Evolutionary conservation across 53 echinoderm and acorn worm species (phyloP).

Genomic region (Temnopleurus reevesii): DNA sequence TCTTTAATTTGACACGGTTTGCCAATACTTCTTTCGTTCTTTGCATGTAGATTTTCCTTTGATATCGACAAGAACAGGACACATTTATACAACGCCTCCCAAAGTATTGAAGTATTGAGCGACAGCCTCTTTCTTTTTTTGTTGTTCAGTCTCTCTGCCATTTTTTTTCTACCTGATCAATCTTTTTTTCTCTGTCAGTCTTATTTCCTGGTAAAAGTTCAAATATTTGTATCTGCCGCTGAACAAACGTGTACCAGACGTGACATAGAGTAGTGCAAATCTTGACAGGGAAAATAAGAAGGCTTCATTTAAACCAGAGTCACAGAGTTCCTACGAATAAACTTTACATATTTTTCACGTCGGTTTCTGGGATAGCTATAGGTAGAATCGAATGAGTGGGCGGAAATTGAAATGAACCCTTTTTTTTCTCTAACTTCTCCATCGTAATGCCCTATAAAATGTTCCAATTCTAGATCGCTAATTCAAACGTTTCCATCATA

Average conservation of each 20-base stretch:
- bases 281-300: constrained; percentile 33
- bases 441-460: background rate
- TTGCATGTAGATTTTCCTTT: constrained; percentile 57
- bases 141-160: background rate
- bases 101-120: constrained; percentile 23
- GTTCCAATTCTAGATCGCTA: background rate
- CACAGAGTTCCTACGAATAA: constrained; percentile 2
- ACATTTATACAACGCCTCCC: constrained; percentile 52
- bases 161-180: constrained; percentile 22
- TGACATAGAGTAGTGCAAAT: constrained; percentile 47
- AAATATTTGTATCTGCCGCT: constrained; percentile 48
- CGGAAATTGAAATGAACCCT: too few species aligned
- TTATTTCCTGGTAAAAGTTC: constrained; percentile 54
- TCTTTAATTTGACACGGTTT: constrained; percentile 58
- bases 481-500: background rate
- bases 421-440: background rate
- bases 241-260: constrained; percentile 48
- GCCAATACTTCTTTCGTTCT: constrained; percentile 30
- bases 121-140: constrained; percentile 10
- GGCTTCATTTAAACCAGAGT: constrained; percentile 23
- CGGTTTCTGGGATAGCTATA: background rate
- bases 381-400: background rate
- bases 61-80: constrained; percentile 29
- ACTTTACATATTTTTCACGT: background rate
- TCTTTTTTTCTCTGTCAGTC: constrained; percentile 31